Base-by-base conservation (phyloP, 2,797 vertebrate genomes). In the Notolepis coatsorum region DNA sequence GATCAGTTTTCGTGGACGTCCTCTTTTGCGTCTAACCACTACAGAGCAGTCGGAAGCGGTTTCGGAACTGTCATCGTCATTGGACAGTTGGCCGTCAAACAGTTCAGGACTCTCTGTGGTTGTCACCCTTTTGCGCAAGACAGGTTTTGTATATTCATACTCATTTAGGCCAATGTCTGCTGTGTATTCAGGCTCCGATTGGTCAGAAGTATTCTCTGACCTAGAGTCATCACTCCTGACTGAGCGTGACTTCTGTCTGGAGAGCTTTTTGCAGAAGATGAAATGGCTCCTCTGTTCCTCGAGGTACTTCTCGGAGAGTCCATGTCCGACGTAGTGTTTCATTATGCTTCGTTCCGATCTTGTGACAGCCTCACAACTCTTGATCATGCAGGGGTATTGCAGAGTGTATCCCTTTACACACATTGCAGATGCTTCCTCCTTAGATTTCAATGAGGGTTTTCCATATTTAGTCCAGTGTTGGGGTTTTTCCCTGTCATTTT, bases 361-460 rank as follows among this genome's bases (percentile, higher is more conserved):
- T 73, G 96, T 93, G 37, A 99, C 95, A 0, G 94, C 96, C 0
- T 95, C 94, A 8, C 97, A 99, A 3, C 96, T 96, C 75, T 96
- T 96, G 68, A 99, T 96, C 97, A 99, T 98, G 69, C 97, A 99
- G 0, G 97, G 96, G 76, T 98, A 99, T 7, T 98, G 97, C 13
- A 96, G 87, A 24, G 93, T 90, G 77, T 93, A 94, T 31, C 84
- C 92, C 75, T 94, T 96, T 0, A 93, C 96, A 81, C 97, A 99
- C 81, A 98, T 92, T 0, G 94, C 92, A 2, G 96, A 88, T 4
- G 97, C 97, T 41, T 96, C 96, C 0, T 92, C 93, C 69, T 94
- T 95, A 20, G 94, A 82, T 84, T 99, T 99, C 78, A 99, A 89
- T 4, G 93, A 93, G 61, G 94, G 98, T 83, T 95, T 89, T 77